These are phyloP conservation scores for Venustoraphidia nigricollis DNA, from an alignment of 2,888 invertebrate species.

Conservation along the genomic window DNA sequence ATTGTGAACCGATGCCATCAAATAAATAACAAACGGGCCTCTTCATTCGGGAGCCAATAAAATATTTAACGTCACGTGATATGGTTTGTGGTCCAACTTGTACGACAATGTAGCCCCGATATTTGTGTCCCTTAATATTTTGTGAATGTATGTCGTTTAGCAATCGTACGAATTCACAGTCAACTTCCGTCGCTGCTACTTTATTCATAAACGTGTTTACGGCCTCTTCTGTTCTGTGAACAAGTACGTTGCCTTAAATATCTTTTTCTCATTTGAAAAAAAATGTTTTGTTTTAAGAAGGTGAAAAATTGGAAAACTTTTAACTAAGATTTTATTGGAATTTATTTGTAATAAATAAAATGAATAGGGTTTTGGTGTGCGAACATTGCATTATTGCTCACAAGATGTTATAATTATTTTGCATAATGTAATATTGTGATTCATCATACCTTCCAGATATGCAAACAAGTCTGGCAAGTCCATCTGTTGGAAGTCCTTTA, in stretches of 20 bases:
- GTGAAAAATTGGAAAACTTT: too few relatives aligned
- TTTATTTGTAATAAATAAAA: too few relatives aligned
- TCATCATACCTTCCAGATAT: conserved; percentile 25
- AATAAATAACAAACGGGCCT: conserved; percentile 47
- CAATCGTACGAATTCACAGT: conserved; percentile 41
- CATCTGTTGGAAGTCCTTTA: conserved; percentile 16
- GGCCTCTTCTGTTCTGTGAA: conserved; percentile 51
- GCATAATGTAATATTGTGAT: too few relatives aligned
- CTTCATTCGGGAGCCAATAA: conserved; percentile 13
- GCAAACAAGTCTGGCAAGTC: conserved; percentile 28
- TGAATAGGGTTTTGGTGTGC: too few relatives aligned
- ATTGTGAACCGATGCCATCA: conserved; percentile 53
- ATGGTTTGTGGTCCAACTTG: conserved; percentile 19
- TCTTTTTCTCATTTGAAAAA: too few relatives aligned
- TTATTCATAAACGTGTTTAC: conserved; percentile 44
- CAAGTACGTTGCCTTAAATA: too few relatives aligned
- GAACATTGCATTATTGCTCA: too few relatives aligned
- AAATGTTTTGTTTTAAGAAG: too few relatives aligned
- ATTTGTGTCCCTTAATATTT: conserved; percentile 46
- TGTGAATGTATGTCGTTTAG: conserved; percentile 34
- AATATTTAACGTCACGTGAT: conserved; percentile 38
- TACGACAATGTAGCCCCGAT: conserved; percentile 55
- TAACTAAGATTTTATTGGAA: too few relatives aligned
- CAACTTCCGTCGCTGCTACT: conserved; percentile 40
- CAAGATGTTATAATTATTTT: too few relatives aligned